Evolutionary conservation across 2,797 vertebrate genomes (phyloP).

Genomic region (Ciconia nigra): DNA sequence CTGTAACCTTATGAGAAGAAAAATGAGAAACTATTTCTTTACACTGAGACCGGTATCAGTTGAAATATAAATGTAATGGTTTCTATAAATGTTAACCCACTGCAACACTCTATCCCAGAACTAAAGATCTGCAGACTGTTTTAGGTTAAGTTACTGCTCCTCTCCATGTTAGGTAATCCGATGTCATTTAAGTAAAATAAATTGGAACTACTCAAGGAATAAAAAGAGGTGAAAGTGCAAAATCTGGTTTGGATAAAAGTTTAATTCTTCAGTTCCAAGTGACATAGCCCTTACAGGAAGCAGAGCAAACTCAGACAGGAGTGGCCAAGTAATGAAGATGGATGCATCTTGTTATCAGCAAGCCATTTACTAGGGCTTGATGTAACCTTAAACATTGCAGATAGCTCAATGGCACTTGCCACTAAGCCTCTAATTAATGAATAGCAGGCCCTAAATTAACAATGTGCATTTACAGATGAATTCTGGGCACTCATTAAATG

Average conservation of each 20-base stretch:
- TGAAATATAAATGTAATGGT: conserved; percentile 69
- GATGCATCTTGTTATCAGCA: conserved; percentile 96
- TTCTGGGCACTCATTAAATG: conserved; percentile 87
- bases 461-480: conserved; percentile 91
- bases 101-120: conserved; percentile 52
- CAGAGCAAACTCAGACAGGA: conserved; percentile 87
- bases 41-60: conserved; percentile 59
- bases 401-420: conserved; percentile 91
- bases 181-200: conserved; percentile 86
- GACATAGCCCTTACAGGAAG: conserved; percentile 84
- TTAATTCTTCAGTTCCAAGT: conserved; percentile 87
- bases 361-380: conserved; percentile 93
- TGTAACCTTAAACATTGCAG: conserved; percentile 97
- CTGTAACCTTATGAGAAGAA: conserved; percentile 69
- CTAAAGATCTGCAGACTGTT: conserved; percentile 63
- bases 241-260: conserved; percentile 89
- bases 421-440: conserved; percentile 98
- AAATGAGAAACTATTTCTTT: conserved; percentile 71
- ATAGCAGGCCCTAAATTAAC: conserved; percentile 87
- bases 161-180: conserved; percentile 81
- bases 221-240: conserved; percentile 91
- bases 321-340: conserved; percentile 95
- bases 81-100: conserved; percentile 66
- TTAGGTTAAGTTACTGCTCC: conserved; percentile 72
- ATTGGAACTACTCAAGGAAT: conserved; percentile 85